A percentile compares a stretch with the other conserved stretches of the same genome.
phyloP scores from a whole-genome alignment of 2,888 invertebrate genomes.

The Balanococcus diminutus region DNA sequence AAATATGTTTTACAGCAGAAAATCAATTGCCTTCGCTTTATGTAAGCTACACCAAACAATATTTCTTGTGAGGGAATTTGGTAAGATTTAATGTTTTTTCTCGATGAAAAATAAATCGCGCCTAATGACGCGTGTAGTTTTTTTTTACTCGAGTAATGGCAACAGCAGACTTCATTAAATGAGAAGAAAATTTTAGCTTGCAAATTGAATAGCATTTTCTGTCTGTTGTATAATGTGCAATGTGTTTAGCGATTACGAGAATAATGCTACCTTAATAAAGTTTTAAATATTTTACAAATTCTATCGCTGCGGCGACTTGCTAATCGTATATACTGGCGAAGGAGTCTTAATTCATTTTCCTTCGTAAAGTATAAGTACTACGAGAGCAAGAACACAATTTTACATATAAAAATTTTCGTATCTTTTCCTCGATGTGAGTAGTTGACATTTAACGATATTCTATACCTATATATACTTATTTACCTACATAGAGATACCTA shows the following conservation, averaged over 20 bases:
- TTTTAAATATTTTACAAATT: not conserved
- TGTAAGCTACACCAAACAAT: not conserved
- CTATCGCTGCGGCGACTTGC: not conserved
- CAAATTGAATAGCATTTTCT: not conserved
- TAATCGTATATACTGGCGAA: not conserved
- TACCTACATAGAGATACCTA: not conserved
- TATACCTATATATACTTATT: not conserved
- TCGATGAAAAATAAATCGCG: conserved; percentile 5
- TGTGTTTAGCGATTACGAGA: not conserved
- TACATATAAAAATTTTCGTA: not conserved
- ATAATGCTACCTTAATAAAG: not conserved
- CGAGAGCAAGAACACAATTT: not conserved
- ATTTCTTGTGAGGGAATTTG: conserved; percentile 31
- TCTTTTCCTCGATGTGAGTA: not conserved
- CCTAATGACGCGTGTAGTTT: conserved; percentile 7
- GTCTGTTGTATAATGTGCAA: not conserved
- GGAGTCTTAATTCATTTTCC: not conserved
- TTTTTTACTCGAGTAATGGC: not conserved
- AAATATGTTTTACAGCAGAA: not conserved
- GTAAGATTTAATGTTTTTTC: not conserved
- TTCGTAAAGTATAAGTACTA: no score
- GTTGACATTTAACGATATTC: not conserved
- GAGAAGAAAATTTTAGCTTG: not conserved
- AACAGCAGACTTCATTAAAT: not conserved
- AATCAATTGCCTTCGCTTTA: conserved; percentile 20